Evolutionary conservation across 1,140 invertebrate genomes (phyloP).

Genomic region (Pseudachorutes palmiensis): DNA sequence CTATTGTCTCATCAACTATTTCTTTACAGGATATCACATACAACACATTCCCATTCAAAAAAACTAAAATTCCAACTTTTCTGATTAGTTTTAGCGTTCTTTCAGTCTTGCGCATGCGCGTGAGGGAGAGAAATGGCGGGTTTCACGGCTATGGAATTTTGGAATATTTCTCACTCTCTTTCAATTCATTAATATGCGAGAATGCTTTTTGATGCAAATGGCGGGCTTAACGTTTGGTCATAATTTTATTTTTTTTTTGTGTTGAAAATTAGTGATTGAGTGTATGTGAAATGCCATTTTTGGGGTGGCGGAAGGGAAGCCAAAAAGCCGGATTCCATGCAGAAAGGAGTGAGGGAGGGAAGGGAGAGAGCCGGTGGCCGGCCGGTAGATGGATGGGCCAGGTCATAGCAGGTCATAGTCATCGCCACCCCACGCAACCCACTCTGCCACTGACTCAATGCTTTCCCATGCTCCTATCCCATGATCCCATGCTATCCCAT

Average conservation of each 20-base stretch:
- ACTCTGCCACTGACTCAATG: neutral
- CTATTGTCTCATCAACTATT: no score
- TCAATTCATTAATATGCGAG: no score
- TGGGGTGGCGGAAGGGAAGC: neutral
- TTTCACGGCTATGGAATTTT: neutral
- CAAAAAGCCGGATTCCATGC: neutral
- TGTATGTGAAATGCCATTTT: no score
- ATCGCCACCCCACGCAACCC: neutral
- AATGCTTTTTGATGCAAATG: no score
- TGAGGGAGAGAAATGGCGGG: neutral
- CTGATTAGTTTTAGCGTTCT: neutral
- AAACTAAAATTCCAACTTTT: neutral
- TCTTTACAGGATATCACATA: neutral
- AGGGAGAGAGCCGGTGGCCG: neutral
- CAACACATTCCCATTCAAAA: neutral
- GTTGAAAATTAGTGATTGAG: no score
- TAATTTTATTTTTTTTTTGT: no score
- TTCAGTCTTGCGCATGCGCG: neutral
- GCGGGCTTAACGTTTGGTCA: no score
- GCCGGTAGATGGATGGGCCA: slow-evolving; percentile 10
- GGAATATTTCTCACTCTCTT: no score
- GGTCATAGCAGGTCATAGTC: no score
- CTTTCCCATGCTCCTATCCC: neutral
- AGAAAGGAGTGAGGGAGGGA: neutral
- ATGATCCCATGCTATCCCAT: neutral